Percentiles rank a stretch among this genome's conserved stretches.
These are phyloP conservation scores for Pogonophryne albipinna DNA, from an alignment of 2,797 vertebrate species.

Conservation along the genomic window DNA sequence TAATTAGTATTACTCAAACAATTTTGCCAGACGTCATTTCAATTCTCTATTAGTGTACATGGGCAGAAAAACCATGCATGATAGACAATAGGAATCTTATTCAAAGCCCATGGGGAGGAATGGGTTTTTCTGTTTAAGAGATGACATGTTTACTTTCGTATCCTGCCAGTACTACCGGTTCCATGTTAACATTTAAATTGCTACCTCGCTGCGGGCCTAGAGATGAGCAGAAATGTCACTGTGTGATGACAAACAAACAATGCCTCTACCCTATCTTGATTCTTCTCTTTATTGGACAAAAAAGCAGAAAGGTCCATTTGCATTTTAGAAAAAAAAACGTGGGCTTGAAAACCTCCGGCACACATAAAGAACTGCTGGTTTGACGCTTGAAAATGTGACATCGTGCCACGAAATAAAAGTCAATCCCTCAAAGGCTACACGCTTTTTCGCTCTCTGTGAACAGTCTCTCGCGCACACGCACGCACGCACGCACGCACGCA, in stretches of 20 bases:
- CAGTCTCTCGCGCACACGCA: conserved; percentile 28
- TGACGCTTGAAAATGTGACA: conserved; percentile 72
- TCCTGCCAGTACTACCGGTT: conserved; percentile 49
- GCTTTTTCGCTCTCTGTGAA: conserved; percentile 37
- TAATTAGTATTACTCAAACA: conserved; percentile 15
- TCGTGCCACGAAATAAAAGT: conserved; percentile 72
- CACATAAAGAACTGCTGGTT: conserved; percentile 55
- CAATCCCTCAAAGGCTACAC: conserved; percentile 69
- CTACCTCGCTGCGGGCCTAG: conserved; percentile 53
- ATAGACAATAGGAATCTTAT: conserved; percentile 27
- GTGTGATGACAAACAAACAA: conserved; percentile 72
- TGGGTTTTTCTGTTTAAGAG: conserved; percentile 38
- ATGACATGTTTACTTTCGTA: conserved; percentile 55
- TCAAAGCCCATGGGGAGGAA: conserved; percentile 17
- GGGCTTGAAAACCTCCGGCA: conserved; percentile 53
- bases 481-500: conserved; percentile 19
- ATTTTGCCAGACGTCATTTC: conserved; percentile 13
- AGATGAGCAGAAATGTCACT: conserved; percentile 75
- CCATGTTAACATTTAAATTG: conserved; percentile 78
- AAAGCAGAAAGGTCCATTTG: conserved; percentile 58
- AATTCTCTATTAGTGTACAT: conserved; percentile 5
- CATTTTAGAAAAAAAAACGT: conserved; percentile 61
- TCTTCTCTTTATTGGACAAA: conserved; percentile 54
- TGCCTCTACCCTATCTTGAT: conserved; percentile 45
- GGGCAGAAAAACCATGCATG: conserved; percentile 18